Evolutionary conservation across 2,797 vertebrate species (phyloP).

Genomic region (Sebastes steindachneri): DNA sequence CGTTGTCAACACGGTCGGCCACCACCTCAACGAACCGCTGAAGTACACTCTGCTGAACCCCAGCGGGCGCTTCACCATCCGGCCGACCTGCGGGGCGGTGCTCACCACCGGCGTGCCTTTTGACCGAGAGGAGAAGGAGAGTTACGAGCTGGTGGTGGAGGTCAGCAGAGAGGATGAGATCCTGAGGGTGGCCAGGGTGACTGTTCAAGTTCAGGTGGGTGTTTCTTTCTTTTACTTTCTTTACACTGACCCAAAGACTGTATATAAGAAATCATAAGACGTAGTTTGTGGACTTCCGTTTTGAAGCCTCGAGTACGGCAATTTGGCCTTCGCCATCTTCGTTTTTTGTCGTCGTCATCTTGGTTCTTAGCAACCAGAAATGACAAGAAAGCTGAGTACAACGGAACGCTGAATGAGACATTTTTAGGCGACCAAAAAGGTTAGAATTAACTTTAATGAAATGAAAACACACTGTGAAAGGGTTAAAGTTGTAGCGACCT

Average conservation of each 20-base stretch:
- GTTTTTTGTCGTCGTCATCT: too few relatives aligned
- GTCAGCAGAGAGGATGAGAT: constrained; percentile 89
- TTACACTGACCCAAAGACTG: background rate
- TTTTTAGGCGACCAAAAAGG: too few relatives aligned
- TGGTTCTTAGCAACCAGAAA: too few relatives aligned
- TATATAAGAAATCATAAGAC: too few relatives aligned
- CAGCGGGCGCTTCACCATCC: constrained; percentile 88
- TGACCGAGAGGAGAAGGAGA: constrained; percentile 90
- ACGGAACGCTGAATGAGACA: too few relatives aligned
- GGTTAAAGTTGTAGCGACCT: too few relatives aligned
- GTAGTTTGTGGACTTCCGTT: too few relatives aligned
- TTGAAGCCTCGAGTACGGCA: too few relatives aligned
- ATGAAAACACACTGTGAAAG: too few relatives aligned
- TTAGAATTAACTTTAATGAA: too few relatives aligned
- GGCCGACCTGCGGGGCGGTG: constrained; percentile 92
- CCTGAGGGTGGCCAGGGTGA: constrained; percentile 86
- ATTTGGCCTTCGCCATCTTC: too few relatives aligned
- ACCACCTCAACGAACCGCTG: constrained; percentile 92
- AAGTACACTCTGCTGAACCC: constrained; percentile 93
- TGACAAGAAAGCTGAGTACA: too few relatives aligned
- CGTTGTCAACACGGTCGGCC: constrained; percentile 90
- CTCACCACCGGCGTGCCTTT: constrained; percentile 91
- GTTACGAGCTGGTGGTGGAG: constrained; percentile 92
- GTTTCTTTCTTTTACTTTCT: background rate
- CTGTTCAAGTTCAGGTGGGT: constrained; percentile 88